Conservation (phyloP, 1,140 invertebrate species). For the Pissodes strobi region DNA sequence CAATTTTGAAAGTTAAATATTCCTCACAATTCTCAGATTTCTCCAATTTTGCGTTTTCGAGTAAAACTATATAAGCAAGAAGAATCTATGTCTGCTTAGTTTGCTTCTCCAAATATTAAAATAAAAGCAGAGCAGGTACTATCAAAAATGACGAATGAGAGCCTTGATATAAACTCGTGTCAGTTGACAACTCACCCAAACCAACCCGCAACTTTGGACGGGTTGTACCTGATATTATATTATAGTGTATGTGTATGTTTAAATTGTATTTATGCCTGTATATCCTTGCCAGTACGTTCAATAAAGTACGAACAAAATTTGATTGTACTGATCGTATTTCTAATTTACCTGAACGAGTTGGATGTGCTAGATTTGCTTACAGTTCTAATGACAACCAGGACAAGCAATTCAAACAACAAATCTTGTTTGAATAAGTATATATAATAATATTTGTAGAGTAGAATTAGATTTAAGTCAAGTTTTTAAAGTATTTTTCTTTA, state of each 20-base stretch:
- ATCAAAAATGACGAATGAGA: not conserved
- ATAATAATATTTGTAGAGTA: too few relatives aligned
- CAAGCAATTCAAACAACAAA: too few relatives aligned
- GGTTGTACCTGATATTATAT: conserved; percentile 22
- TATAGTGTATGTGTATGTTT: conserved; percentile 23
- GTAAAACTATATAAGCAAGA: too few relatives aligned
- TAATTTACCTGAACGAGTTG: conserved; percentile 11
- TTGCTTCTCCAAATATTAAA: too few relatives aligned
- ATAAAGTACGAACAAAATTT: not conserved
- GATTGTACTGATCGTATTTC: conserved; percentile 7
- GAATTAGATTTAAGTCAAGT: not conserved
- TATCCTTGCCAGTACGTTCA: not conserved
- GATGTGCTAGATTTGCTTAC: conserved; percentile 32
- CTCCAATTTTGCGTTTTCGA: too few relatives aligned
- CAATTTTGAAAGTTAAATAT: too few relatives aligned
- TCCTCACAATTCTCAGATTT: too few relatives aligned
- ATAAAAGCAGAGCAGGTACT: too few relatives aligned
- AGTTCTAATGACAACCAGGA: too few relatives aligned
- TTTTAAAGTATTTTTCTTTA: too few relatives aligned
- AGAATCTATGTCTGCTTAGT: too few relatives aligned
- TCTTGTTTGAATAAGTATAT: too few relatives aligned
- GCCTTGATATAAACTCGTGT: conserved; percentile 8
- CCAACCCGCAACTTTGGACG: not conserved
- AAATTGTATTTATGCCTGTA: conserved; percentile 16
- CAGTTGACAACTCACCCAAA: conserved; percentile 22